Base-by-base conservation (phyloP, 2,888 invertebrate genomes). In the Sinohyriopsis cumingii region DNA sequence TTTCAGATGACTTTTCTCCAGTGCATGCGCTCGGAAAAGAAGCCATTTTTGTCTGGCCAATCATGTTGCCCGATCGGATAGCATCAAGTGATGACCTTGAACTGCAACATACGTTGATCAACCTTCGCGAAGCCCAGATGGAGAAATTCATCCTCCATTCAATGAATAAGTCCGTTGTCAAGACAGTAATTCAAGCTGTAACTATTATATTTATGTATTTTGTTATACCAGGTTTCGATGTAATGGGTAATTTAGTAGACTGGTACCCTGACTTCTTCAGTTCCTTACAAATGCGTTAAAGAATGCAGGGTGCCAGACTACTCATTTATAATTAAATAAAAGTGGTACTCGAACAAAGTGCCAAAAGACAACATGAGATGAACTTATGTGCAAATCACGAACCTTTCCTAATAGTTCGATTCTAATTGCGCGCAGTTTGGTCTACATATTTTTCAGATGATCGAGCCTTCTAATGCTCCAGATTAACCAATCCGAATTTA, bases 1-100 rank as follows among this genome's bases (percentile, higher is more conserved):
- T 70, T 75, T 24, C 68, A 85, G 86, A 84, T 59, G 86, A 86
- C 67, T 86, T 86, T 64, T 83, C 85, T 0, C 85, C 85, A 0
- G 85, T 85, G 20, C 68, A 84, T 59, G 79, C 80, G 12, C 73
- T 86, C 22, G 81, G 83, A 28, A 74, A 76, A 9, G 69, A 77
- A n/a, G 68, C 68, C 18, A 78, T 84, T 22, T 73, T 79, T 63
- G 86, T 86, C n/a, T 83, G 82, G 63, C 86, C 86, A 4, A 84
- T 85, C 56, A 77, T 83, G 9, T 77, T 86, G 20, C 85, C 86
- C 1, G 74, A 79, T 24, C 22, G n/a, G 22, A 78, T 84, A n/a
- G 70, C 64, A 9, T 77, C 79, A 2, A 72, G 73, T 33, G 65
- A 76, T 15, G 80, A 84, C 55, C 70, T 76, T 0, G 84, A 84